Base-by-base conservation (phyloP, 2,888 invertebrate species). In the Chymomyza caudatula region DNA sequence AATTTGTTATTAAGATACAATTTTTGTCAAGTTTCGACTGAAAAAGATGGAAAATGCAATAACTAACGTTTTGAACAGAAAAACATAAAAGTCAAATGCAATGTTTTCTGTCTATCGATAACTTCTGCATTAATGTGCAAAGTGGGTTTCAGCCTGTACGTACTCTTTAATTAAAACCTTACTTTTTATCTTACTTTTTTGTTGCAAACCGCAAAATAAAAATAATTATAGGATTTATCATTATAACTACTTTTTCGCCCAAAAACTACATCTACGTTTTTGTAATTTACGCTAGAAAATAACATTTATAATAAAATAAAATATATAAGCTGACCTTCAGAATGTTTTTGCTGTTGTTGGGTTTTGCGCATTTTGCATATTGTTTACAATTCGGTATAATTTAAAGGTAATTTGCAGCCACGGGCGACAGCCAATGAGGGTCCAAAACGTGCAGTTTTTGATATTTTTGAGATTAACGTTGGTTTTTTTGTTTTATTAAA, bases 261-360 rank as follows among this genome's bases (percentile, higher is more conserved):
- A 5, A 17, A 37, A 37, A 2, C 29, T 4, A 37, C 29, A 11
- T 37, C 67, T 61, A 52, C 59, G 74, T 69, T 78, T 74, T 68
- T 80, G 69, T 67, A 75, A 77, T 66, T 63, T 58, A 57, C 53
- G 25, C 42, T 17, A 59, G 57, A 66, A 65, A 71, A 51, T 51
- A 6, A 4, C 8, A 80, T 74, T 80, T 76, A 72, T 68, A 76
- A 63, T 64, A 73, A 78, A 78, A 81, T 76, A 66, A 56, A 78
- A 70, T 72, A 68, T 72, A 78, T 74, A 69, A 67, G 76, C 73
- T 67, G 81, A 81, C 78, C 78, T 78, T 81, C 77, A 71, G 44
- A 64, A 23, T 43, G 15, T 44, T 60, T 59, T 37, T 65, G 65
- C 63, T 51, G 52, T 58, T 57, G 70, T 61, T 56, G 52, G 17